Percentiles rank a stretch among this genome's conserved stretches.
Evolutionary conservation across 2,797 vertebrate genomes (phyloP).

Genomic region (Parotocinclus haroldoi): DNA sequence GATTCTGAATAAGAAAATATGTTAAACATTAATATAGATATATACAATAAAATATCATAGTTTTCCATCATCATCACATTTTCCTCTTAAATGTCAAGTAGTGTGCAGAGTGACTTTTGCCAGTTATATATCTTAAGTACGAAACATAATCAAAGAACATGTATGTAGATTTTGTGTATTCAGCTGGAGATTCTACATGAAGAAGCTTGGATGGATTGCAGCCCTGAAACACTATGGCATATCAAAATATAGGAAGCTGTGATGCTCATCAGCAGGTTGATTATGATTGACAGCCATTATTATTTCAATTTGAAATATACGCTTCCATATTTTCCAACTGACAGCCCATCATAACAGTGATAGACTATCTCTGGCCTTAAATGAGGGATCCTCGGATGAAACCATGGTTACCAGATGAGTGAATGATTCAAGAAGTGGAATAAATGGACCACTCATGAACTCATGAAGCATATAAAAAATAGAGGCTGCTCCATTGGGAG

Average conservation of each 20-base stretch:
- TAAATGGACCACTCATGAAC: slow-evolving; percentile 46
- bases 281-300: slow-evolving; percentile 53
- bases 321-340: slow-evolving; percentile 42
- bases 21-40: too few species aligned
- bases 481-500: background rate
- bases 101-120: slow-evolving; percentile 1
- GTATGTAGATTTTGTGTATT: slow-evolving; percentile 15
- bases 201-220: slow-evolving; percentile 16
- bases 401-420: slow-evolving; percentile 52
- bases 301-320: slow-evolving; percentile 52
- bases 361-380: slow-evolving; percentile 49
- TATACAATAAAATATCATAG: too few species aligned
- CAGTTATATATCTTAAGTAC: slow-evolving; percentile 8
- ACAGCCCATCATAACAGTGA: slow-evolving; percentile 50
- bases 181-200: slow-evolving; percentile 28
- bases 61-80: too few species aligned
- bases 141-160: slow-evolving; percentile 27
- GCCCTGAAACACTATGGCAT: slow-evolving; percentile 32
- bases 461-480: slow-evolving; percentile 33
- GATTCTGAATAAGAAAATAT: too few species aligned
- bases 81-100: slow-evolving; percentile 12
- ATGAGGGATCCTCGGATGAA: slow-evolving; percentile 40
- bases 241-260: slow-evolving; percentile 30
- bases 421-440: slow-evolving; percentile 44
- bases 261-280: slow-evolving; percentile 48